Base-by-base conservation (phyloP, 2,888 invertebrate genomes). In the Tetropium fuscum region DNA sequence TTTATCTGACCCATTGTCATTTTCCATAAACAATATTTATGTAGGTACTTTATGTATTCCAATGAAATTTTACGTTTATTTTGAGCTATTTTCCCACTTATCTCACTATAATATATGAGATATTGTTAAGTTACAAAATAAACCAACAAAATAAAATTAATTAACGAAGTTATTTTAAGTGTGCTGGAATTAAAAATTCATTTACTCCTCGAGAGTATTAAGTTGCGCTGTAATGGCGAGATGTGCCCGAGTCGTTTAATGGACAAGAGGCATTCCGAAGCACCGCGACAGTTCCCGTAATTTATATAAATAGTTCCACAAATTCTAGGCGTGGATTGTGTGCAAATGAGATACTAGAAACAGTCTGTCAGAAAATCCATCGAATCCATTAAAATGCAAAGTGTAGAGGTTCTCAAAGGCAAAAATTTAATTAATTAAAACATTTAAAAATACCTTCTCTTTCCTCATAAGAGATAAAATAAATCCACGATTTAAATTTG, bases 241-340 rank as follows among this genome's bases (percentile, higher is more conserved):
- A 41, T 45, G 30, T 30, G 20, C 18, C 10, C 45, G 30, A 45
- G 30, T 30, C 27, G 15, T 16, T 48, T 36, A 36, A 36, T 48
- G 48, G 48, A 16, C 36, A 7, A 36, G 22, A 27, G 27, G 16
- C 51, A 71, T 72, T 71, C 71, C 68, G 41, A 59, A 58, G 63
- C 51, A 54, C 62, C 65, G 61, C 56, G 69, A 71, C 72, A 69
- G 69, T 73, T 73, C 70, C 70, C 63, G 70, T 64, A 72, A 73
- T 73, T 73, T 74, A 74, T 74, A 71, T 70, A 75, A 73, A 74
- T 69, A 74, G 67, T 73, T 73, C 71, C 69, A 71, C 73, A 73
- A 73, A 74, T 73, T 69, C 72, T 67, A 58, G 63, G 65, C 64
- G 70, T 60, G 71, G 64, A 75, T 75, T 75, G 75, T 75, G 75